Conservation (phyloP, 2,797 vertebrate species). For the Eospalax fontanierii region DNA sequence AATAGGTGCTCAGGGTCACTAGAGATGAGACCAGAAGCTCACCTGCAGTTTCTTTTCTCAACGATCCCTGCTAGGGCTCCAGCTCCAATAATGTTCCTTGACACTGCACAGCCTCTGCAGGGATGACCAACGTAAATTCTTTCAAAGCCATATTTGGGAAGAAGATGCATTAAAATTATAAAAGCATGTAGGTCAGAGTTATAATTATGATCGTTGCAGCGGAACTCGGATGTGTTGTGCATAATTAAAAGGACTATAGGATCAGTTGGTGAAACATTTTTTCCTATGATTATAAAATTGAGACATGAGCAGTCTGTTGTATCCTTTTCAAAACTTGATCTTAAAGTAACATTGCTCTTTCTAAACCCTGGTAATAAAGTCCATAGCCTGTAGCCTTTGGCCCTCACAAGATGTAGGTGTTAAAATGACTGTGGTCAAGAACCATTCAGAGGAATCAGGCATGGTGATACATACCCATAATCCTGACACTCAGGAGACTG, state of each 20-base stretch:
- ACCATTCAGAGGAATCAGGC: slow-evolving; percentile 34
- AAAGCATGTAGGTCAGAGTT: slow-evolving; percentile 86
- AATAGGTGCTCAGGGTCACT: background rate
- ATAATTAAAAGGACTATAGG: slow-evolving; percentile 88
- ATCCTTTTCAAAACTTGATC: slow-evolving; percentile 83
- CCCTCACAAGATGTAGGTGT: slow-evolving; percentile 69
- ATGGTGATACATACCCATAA: too few relatives aligned
- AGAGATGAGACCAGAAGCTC: background rate
- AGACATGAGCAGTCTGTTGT: slow-evolving; percentile 72
- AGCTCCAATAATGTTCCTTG: background rate
- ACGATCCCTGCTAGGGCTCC: background rate
- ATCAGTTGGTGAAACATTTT: slow-evolving; percentile 83
- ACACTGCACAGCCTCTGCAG: slow-evolving; percentile 44
- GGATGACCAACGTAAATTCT: slow-evolving; percentile 78
- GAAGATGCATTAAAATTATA: slow-evolving; percentile 86
- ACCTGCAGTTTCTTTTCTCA: background rate
- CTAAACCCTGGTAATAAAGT: slow-evolving; percentile 66
- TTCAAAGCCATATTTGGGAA: slow-evolving; percentile 81
- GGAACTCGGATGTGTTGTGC: slow-evolving; percentile 82
- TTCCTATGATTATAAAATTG: slow-evolving; percentile 84
- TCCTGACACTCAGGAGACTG: too few relatives aligned
- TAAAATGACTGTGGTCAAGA: slow-evolving; percentile 62
- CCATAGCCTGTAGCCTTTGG: slow-evolving; percentile 62
- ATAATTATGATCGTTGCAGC: slow-evolving; percentile 87
- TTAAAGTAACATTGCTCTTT: slow-evolving; percentile 87